Evolutionary conservation across 2,113 vertebrate genomes (phyloP), one percentile per base, ranked within the genome.

Genomic region (Actenoides lindsayi): DNA sequence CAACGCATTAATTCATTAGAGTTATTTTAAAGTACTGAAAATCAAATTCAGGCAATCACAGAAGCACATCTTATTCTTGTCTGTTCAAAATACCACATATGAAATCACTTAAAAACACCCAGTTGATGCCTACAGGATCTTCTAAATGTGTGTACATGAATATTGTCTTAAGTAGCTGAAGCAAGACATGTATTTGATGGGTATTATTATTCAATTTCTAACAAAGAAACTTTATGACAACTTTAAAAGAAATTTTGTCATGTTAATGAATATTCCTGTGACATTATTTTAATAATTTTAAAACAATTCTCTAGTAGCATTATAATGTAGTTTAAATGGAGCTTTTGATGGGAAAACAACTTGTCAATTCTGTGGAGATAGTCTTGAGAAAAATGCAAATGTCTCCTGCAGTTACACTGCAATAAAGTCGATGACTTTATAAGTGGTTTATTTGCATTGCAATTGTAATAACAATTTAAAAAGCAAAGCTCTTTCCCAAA

Each of bases 321-420:
- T 89, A 68, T 86, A 69, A 83, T 89, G 37, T n/a, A 70, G 25
- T 85, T 90, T 96, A 90, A 67, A 60, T 86, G 87, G 60, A 67
- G 30, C 33, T 86, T 75, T 76, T 96, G 53, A 90, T n/a, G 62
- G 20, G 35, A 78, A 95, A 95, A 75, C 5, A 51, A 63, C 37
- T 63, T 91, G 48, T 44, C 44, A 88, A 37, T 54, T 64, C 33
- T 83, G 31, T 39, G 31, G 41, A 79, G 62, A 64, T 8, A n/a
- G 62, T 90, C 23, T 67, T 50, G 28, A 76, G 27, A 92, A 86
- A 89, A 94, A 92, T 53, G 11, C 57, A 93, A 86, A 88, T 83
- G 63, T 48, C 41, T 2, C n/a, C 14, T 12, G 20, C 78, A 95
- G 73, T 80, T 95, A 78, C 50, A 50, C 65, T 59, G 9, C 19